Evolutionary conservation across 1,140 invertebrate species (phyloP).

Genomic region (Chymomyza costata): DNA sequence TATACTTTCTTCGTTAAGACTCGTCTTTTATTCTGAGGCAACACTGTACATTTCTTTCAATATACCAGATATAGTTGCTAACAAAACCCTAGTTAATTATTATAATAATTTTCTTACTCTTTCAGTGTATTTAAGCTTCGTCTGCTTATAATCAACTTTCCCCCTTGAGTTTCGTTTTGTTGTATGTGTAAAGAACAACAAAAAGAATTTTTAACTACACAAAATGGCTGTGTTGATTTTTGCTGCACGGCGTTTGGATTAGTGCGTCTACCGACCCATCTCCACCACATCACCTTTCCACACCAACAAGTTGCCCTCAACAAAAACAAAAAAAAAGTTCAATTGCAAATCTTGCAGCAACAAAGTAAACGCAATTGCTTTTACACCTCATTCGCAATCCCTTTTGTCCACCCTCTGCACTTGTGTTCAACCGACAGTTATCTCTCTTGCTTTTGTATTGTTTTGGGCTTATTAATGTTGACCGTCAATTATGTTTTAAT

Average conservation of each 20-base stretch:
- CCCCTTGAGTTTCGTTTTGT: too few relatives aligned
- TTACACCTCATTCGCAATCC: too few relatives aligned
- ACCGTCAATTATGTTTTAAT: slow-evolving; percentile 75
- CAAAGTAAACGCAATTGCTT: slow-evolving; percentile 5
- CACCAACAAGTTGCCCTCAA: slow-evolving; percentile 17
- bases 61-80: too few relatives aligned
- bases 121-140: slow-evolving; percentile 8
- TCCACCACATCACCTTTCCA: not conserved
- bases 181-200: slow-evolving; percentile 33
- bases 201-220: slow-evolving; percentile 72
- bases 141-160: slow-evolving; percentile 1
- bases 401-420: too few relatives aligned
- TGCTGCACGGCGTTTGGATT: slow-evolving; percentile 37
- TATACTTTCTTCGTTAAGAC: too few relatives aligned
- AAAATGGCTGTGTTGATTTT: slow-evolving; percentile 61
- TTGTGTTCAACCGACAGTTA: too few relatives aligned
- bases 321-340: too few relatives aligned
- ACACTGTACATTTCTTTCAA: too few relatives aligned
- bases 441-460: slow-evolving; percentile 12
- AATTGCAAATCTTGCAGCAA: slow-evolving; percentile 50
- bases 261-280: slow-evolving; percentile 28
- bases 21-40: too few relatives aligned
- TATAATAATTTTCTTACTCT: too few relatives aligned
- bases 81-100: too few relatives aligned
- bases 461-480: slow-evolving; percentile 74